A percentile compares a stretch with the other conserved stretches of the same genome.
These are phyloP conservation scores for Aulostomus chinensis DNA, from an alignment of 2,797 vertebrate genomes.

Conservation along the genomic window DNA sequence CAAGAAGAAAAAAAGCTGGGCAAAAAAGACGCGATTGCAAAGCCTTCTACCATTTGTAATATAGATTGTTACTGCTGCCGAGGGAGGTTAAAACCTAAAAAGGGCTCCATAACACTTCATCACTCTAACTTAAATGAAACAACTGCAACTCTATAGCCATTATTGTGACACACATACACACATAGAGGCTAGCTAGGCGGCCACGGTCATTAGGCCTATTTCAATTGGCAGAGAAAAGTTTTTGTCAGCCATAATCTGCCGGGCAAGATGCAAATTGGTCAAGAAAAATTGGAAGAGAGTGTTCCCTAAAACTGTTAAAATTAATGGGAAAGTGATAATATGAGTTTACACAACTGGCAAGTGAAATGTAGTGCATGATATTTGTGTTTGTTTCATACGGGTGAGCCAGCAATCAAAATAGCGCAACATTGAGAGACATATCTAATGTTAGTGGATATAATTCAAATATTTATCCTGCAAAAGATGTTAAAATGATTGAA, in stretches of 20 bases:
- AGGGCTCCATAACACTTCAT: constrained; percentile 73
- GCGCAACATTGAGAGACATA: too few species aligned
- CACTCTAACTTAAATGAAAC: constrained; percentile 75
- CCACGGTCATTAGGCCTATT: constrained; percentile 71
- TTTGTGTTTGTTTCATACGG: too few species aligned
- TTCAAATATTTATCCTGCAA: too few species aligned
- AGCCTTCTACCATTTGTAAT: constrained; percentile 65
- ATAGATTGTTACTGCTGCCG: constrained; percentile 77
- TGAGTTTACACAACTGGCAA: too few species aligned
- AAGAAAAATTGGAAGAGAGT: constrained; percentile 38
- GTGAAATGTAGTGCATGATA: too few species aligned
- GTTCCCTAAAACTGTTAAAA: background rate
- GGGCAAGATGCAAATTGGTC: constrained; percentile 43
- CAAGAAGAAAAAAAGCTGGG: constrained; percentile 28
- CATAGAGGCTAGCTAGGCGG: constrained; percentile 54
- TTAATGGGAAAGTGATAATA: too few species aligned
- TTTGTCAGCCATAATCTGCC: constrained; percentile 43
- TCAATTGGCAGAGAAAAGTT: constrained; percentile 46
- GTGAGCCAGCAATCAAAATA: too few species aligned
- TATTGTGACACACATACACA: constrained; percentile 38
- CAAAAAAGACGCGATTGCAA: constrained; percentile 53
- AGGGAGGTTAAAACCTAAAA: constrained; percentile 65
- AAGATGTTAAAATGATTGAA: too few species aligned
- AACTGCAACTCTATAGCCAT: constrained; percentile 72
- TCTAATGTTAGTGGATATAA: too few species aligned